Evolutionary conservation across 2,797 vertebrate species (phyloP).

Genomic region (Bovichtus diacanthus): DNA sequence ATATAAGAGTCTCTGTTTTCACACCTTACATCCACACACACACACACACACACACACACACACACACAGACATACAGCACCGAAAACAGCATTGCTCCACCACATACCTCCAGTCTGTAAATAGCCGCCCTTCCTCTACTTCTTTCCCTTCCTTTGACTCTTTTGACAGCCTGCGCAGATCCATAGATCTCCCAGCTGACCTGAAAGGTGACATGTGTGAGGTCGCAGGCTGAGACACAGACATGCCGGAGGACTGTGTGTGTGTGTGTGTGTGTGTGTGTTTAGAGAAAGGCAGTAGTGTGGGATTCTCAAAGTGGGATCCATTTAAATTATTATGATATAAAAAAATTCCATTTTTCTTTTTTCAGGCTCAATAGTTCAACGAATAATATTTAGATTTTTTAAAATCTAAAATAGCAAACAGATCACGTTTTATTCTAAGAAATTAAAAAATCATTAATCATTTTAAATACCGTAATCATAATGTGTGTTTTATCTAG

Average conservation of each 20-base stretch:
- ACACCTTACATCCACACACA: slow-evolving; percentile 48
- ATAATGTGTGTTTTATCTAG: too few relatives aligned
- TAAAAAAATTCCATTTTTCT: too few relatives aligned
- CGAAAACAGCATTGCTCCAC: slow-evolving; percentile 36
- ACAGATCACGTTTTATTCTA: too few relatives aligned
- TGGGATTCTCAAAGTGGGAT: not conserved
- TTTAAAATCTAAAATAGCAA: too few relatives aligned
- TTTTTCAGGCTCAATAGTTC: too few relatives aligned
- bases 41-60: not conserved
- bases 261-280: not conserved
- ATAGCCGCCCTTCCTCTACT: slow-evolving; percentile 58
- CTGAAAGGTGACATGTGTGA: slow-evolving; percentile 42
- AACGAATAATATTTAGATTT: too few relatives aligned
- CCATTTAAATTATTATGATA: too few relatives aligned
- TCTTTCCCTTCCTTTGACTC: slow-evolving; percentile 53
- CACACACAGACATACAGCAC: slow-evolving; percentile 13
- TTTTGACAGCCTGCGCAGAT: slow-evolving; percentile 55
- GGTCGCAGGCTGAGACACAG: slow-evolving; percentile 42
- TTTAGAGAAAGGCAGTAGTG: not conserved
- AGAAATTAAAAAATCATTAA: too few relatives aligned
- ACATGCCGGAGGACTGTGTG: not conserved
- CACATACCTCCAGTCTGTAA: slow-evolving; percentile 66
- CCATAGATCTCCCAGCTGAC: slow-evolving; percentile 56
- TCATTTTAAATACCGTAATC: too few relatives aligned
- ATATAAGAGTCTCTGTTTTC: slow-evolving; percentile 60